phyloP scores from a whole-genome alignment of 2,797 vertebrate genomes.

The Danio jaintianensis region DNA sequence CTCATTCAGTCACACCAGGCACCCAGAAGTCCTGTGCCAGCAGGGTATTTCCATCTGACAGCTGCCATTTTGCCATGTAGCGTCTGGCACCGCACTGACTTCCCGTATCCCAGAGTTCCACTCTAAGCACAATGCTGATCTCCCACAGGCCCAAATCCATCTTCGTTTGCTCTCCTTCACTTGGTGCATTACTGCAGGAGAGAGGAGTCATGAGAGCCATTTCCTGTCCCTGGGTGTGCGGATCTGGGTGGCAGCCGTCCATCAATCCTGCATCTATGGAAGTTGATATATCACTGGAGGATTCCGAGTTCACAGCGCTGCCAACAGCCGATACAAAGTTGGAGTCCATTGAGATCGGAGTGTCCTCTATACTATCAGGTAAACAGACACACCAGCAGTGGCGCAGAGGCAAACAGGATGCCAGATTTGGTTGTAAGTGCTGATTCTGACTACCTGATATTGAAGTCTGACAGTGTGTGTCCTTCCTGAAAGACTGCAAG shows the following conservation, averaged over 20 bases:
- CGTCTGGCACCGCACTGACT: constrained; percentile 63
- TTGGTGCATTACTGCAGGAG: constrained; percentile 1
- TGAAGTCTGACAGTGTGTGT: constrained; percentile 1
- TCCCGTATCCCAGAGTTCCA: constrained; percentile 72
- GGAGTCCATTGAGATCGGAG: neutral
- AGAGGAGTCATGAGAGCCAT: constrained; percentile 34
- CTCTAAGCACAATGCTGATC: constrained; percentile 70
- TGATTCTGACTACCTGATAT: constrained; percentile 5
- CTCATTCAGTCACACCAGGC: constrained; percentile 56
- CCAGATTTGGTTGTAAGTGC: neutral
- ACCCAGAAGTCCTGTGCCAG: constrained; percentile 75
- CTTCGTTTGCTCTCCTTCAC: constrained; percentile 48
- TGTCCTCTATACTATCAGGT: neutral
- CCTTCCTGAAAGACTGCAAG: neutral
- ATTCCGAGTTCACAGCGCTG: constrained; percentile 9
- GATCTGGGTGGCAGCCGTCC: neutral
- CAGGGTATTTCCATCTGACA: constrained; percentile 71
- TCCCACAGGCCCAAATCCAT: constrained; percentile 64
- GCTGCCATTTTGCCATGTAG: constrained; percentile 74
- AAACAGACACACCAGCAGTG: neutral
- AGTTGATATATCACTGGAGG: constrained; percentile 7
- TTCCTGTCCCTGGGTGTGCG: constrained; percentile 8
- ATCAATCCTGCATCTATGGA: neutral
- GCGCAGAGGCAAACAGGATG: neutral
- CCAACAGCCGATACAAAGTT: neutral